Percentiles rank a stretch among this genome's conserved stretches.
phyloP scores from a whole-genome alignment of 2,797 vertebrate species.

The Tadarida brasiliensis region DNA sequence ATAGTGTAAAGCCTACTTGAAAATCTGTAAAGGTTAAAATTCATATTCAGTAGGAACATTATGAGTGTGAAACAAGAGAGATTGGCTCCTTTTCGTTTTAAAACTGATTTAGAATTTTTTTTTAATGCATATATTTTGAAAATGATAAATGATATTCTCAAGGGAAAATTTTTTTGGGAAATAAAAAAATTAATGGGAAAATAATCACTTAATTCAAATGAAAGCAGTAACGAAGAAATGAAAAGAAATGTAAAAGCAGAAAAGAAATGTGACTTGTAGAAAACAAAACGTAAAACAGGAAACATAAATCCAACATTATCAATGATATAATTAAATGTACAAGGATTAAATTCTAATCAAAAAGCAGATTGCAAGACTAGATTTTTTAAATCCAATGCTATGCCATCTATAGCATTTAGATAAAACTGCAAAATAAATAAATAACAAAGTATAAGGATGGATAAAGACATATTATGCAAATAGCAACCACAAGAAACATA shows the following conservation, averaged over 20 bases:
- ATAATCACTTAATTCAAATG: neutral
- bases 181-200: neutral
- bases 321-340: neutral
- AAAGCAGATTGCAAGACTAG: neutral
- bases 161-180: neutral
- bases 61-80: neutral
- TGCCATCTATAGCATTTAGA: neutral
- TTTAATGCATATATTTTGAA: conserved; percentile 9
- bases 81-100: neutral
- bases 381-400: neutral
- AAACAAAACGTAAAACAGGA: neutral
- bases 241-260: neutral
- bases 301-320: neutral
- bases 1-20: neutral
- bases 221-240: neutral
- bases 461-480: neutral
- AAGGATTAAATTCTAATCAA: neutral
- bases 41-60: neutral
- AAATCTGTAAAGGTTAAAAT: conserved; percentile 51
- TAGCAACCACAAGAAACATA: neutral
- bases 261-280: neutral
- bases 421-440: neutral
- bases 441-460: neutral
- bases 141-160: neutral
- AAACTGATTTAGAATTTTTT: conserved; percentile 17